Base-by-base conservation (phyloP, 2,113 vertebrate genomes). In the Dolichotis patagonum region DNA sequence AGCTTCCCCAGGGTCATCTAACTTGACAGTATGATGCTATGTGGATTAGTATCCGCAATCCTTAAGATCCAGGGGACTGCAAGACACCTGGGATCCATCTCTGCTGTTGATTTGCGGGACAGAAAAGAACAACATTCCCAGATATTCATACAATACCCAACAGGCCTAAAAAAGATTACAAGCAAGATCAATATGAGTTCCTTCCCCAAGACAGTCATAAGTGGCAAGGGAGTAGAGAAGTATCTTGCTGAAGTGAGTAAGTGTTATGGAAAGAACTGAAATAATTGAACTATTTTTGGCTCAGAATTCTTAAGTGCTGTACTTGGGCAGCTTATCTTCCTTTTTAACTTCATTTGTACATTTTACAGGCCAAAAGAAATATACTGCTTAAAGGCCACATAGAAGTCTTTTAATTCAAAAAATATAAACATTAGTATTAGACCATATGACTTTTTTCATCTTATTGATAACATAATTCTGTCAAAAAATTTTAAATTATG, bases 51-150 rank as follows among this genome's bases (percentile, higher is more conserved):
- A 95, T 98, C 91, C 96, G 97, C 97, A 96, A 97, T 96, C 88
- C 93, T 91, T 88, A 94, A 95, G 69, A 89, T 97, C 88, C 82
- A 88, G 84, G 82, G 95, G 96, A 49, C 98, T 94, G 97, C 52
- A 93, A 93, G 97, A 96, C 97, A 98, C 95, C 97, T 97, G 98
- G 96, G 97, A 87, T 93, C 97, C 94, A 96, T 98, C 97, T 97
- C 73, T 73, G 98, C 65, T 97, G 95, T 96, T 97, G 96, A 98
- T 93, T 97, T 95, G 96, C 62, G 91, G 96, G 98, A 98, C 91
- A 98, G 94, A 94, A 98, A 96, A 98, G 98, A 98, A 97, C 84
- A 96, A 56, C 92, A 97, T 96, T 96, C 96, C 97, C 97, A 98
- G 95, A 98, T 98, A 97, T 97, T 97, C 97, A 96, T 85, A 88